Percentiles rank a stretch among this genome's conserved stretches.
Evolutionary conservation across 2,888 invertebrate species (phyloP).

Genomic region (Calameuta filiformis): DNA sequence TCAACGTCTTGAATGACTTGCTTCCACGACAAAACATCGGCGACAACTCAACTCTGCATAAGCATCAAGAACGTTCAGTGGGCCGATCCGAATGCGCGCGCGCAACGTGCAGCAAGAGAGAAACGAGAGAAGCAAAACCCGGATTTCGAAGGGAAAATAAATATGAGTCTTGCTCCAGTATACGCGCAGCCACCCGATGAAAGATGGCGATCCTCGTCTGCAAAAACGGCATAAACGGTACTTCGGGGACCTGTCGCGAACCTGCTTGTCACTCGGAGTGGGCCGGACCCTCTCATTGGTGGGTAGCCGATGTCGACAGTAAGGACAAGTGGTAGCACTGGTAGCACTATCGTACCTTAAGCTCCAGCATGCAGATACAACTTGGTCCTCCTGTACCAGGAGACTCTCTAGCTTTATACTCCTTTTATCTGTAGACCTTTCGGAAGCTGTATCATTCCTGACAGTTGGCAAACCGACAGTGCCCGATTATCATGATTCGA

Average conservation of each 20-base stretch:
- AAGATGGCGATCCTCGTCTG: conserved; percentile 5
- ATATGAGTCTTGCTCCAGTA: background rate
- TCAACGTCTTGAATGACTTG: conserved; percentile 20
- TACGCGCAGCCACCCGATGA: background rate
- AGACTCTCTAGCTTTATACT: background rate
- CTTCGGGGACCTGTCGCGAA: conserved; percentile 32
- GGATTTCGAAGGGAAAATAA: conserved; percentile 7
- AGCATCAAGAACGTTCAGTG: conserved; percentile 1
- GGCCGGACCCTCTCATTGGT: conserved; percentile 28
- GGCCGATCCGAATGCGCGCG: conserved; percentile 6
- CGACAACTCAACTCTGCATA: conserved; percentile 17
- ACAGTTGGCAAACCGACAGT: background rate
- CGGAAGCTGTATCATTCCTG: background rate
- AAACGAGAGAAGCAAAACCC: background rate
- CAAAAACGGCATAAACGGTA: conserved; percentile 25
- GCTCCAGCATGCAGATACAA: background rate
- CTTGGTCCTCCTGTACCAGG: background rate
- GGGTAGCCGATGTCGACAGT: conserved; percentile 24
- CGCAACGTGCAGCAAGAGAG: background rate
- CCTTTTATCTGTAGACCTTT: background rate
- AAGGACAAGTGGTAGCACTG: conserved; percentile 6
- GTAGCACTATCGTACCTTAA: background rate
- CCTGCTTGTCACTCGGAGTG: conserved; percentile 25
- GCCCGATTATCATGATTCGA: background rate
- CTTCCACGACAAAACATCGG: conserved; percentile 15